Conservation (phyloP, 2,797 vertebrate species). For the Pangasius larnaudii region DNA sequence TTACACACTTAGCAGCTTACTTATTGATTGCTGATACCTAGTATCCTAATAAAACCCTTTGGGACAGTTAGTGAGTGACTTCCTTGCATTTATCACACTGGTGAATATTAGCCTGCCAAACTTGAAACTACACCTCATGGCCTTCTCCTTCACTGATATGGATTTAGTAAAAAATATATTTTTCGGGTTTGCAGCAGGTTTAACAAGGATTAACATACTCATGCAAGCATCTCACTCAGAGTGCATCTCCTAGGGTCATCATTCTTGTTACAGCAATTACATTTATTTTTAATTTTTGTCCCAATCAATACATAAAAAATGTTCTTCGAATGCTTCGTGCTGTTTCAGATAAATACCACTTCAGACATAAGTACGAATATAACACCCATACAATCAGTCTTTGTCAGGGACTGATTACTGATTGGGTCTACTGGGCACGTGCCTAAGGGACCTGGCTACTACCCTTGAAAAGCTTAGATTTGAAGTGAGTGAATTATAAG, state of each 20-base stretch:
- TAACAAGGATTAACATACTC: neutral
- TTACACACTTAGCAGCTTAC: conserved; percentile 2
- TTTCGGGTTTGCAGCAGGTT: neutral
- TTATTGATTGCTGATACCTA: conserved; percentile 10
- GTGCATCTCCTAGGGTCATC: neutral
- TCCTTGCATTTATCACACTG: neutral
- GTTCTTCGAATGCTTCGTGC: neutral
- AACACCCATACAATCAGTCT: neutral
- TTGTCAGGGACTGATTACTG: neutral
- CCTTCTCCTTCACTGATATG: neutral
- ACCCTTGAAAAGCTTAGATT: neutral
- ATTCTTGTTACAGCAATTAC: neutral
- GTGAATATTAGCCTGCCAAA: neutral
- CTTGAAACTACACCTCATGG: neutral
- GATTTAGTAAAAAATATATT: neutral
- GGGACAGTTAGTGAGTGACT: neutral
- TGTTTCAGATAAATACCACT: neutral
- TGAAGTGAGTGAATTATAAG: neutral
- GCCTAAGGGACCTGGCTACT: neutral
- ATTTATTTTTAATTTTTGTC: neutral
- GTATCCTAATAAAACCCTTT: conserved; percentile 27
- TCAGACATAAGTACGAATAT: neutral
- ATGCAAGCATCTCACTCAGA: neutral
- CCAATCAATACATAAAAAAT: neutral
- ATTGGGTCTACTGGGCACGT: neutral